Evolutionary conservation across 2,797 vertebrate species (phyloP), one percentile per base, ranked within the genome.

Genomic region (Schizothorax lantsangensis): DNA sequence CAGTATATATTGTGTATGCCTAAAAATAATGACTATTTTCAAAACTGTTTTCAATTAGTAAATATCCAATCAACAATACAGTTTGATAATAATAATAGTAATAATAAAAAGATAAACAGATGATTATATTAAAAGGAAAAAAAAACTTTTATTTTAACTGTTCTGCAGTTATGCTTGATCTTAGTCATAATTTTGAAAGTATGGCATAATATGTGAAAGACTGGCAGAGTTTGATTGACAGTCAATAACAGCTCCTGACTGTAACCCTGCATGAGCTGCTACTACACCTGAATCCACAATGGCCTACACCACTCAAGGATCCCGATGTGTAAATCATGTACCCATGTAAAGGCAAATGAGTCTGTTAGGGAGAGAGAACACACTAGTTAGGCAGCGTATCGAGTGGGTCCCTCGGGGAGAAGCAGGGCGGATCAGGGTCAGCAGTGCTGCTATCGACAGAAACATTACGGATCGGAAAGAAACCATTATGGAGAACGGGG

Each of bases 401-500:
- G 83, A 88, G 59, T 57, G 12, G 6, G 14, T 72, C 30, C 69
- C 57, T 30, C 71, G 9, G 64, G 83, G 47, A 69, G 15, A 40
- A 30, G 40, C 14, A 69, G 52, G 79, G 72, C 49, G 26, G 36
- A 54, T 72, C 47, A 14, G 49, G 79, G 84, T 79, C 74, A 78
- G 59, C 69, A 69, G 38, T 23, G 45, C 54, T 66, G 33, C 64
- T 85, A 88, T 88, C 45, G 74, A 88, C 84, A 86, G 40, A 83
- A 38, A 77, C 54, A 88, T 86, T 83, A 88, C 33, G 1, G 40
- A 83, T 79, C 26, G 26, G 73, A 78, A 80, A 83, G 17, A 79
- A 64, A 19, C 74, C 45, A 83, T 88, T 86, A 88, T 54, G 21
- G 52, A 26, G 43, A 79, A 82, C 14, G 19, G 66, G 49, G 36